These are phyloP conservation scores for Endotricha flammealis DNA, from an alignment of 2,888 invertebrate genomes.

Conservation along the genomic window DNA sequence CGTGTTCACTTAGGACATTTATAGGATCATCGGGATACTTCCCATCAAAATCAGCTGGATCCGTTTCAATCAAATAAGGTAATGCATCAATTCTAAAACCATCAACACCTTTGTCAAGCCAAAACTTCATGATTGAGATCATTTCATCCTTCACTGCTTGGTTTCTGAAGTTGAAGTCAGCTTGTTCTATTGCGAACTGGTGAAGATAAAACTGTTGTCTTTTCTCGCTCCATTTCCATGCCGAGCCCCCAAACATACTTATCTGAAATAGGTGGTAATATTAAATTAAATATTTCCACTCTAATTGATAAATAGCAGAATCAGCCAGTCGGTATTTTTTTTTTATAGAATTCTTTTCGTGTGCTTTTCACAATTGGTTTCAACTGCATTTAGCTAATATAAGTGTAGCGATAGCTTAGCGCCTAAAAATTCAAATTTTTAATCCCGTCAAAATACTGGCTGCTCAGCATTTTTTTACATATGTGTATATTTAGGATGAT, in stretches of 20 bases:
- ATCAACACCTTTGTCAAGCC: constrained; percentile 86
- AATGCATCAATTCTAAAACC: constrained; percentile 86
- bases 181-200: constrained; percentile 80
- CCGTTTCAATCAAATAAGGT: constrained; percentile 76
- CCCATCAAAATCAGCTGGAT: constrained; percentile 52
- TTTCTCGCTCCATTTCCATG: constrained; percentile 82
- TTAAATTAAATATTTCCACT: too few species aligned
- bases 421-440: too few species aligned
- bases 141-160: constrained; percentile 71
- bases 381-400: too few species aligned
- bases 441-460: too few species aligned
- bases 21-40: constrained; percentile 73
- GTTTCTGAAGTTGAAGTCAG: constrained; percentile 84
- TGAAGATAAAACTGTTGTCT: constrained; percentile 84
- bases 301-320: too few species aligned
- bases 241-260: constrained; percentile 79
- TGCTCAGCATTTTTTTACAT: too few species aligned
- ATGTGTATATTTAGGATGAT: too few species aligned
- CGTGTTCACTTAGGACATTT: too few species aligned
- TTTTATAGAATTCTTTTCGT: too few species aligned
- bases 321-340: too few species aligned
- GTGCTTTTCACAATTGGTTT: too few species aligned
- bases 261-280: constrained; percentile 54
- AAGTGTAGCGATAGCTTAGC: too few species aligned
- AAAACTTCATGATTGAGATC: constrained; percentile 81